Base-by-base conservation (phyloP, 2,113 vertebrate species). In the Platycercus adscitus region DNA sequence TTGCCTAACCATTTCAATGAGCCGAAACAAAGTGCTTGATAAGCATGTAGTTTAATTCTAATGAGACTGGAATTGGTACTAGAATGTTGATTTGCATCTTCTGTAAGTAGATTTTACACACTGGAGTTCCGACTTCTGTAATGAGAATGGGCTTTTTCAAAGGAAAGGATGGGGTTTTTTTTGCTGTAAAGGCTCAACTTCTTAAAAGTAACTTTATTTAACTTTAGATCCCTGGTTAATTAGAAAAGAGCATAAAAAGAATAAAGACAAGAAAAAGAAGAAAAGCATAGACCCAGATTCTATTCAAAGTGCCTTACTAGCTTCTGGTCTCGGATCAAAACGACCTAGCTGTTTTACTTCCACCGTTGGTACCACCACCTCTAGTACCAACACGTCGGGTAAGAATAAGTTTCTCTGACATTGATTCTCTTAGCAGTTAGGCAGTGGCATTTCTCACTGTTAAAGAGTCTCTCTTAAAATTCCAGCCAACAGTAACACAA, bases 231-330 rank as follows among this genome's bases (percentile, higher is more conserved):
- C 99, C 3, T 99, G 99, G 99, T 97, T 99, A 55, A 99, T 99
- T 92, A 98, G 99, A 91, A 99, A 99, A 97, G 99, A 99, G 23
- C 99, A 99, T 81, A 99, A 99, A 97, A 99, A 99, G 95, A 98
- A 96, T 81, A 99, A 99, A 95, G 98, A 99, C 41, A 99, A 99
- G 97, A 99, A 99, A 85, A 99, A 98, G 95, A 99, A 98, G 97
- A 99, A 97, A 98, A 99, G 98, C 41, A 99, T 99, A 78, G 99
- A 99, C 94, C 99, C 99, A 24, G 99, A 99, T 97, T 99, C 99
- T 44, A 99, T 99, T 98, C 99, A 99, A 98, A 99, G 99, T 99
- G 99, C 99, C 99, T 99, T 99, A 99, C 97, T 99, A 98, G 99
- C 99, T 61, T 99, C 99, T 60, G 99, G 99, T 84, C 98, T 99